A percentile compares a stretch with the other conserved stretches of the same genome.
Conservation (phyloP, 2,797 vertebrate genomes). For the Rhinogobio ventralis region DNA sequence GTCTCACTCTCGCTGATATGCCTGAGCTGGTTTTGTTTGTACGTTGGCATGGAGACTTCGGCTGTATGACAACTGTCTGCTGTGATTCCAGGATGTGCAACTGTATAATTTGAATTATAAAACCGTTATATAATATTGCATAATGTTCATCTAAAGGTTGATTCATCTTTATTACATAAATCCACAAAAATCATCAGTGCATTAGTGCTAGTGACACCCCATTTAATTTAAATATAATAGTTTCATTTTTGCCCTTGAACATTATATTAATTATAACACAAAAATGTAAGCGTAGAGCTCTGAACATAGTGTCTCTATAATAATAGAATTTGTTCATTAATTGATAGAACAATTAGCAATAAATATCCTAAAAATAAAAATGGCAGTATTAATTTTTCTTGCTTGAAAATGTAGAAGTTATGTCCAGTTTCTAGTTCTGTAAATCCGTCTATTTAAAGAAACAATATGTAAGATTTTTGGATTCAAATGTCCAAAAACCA, state of each 20-base stretch:
- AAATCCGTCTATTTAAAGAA: not conserved
- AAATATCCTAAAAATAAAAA: not conserved
- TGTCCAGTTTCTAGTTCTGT: not conserved
- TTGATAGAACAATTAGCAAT: not conserved
- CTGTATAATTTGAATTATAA: constrained; percentile 6
- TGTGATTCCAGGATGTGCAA: constrained; percentile 34
- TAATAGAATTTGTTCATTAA: not conserved
- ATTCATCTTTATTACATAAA: not conserved
- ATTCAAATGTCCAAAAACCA: no score
- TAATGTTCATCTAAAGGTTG: not conserved
- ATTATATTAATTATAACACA: not conserved
- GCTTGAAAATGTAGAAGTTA: not conserved
- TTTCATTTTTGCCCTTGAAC: not conserved
- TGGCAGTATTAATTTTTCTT: not conserved
- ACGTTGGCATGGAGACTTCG: constrained; percentile 48
- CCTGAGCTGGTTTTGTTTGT: constrained; percentile 54
- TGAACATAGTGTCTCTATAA: not conserved
- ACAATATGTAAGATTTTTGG: no score
- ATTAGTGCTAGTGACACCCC: not conserved
- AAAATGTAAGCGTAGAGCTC: not conserved
- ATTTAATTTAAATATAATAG: not conserved
- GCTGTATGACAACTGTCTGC: constrained; percentile 43
- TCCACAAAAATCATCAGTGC: not conserved
- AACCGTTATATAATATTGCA: constrained; percentile 11
- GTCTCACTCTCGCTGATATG: constrained; percentile 34